Percentiles rank a stretch among this genome's conserved stretches.
phyloP scores from a whole-genome alignment of 1,140 invertebrate genomes.

The Probaryconus sp. region DNA sequence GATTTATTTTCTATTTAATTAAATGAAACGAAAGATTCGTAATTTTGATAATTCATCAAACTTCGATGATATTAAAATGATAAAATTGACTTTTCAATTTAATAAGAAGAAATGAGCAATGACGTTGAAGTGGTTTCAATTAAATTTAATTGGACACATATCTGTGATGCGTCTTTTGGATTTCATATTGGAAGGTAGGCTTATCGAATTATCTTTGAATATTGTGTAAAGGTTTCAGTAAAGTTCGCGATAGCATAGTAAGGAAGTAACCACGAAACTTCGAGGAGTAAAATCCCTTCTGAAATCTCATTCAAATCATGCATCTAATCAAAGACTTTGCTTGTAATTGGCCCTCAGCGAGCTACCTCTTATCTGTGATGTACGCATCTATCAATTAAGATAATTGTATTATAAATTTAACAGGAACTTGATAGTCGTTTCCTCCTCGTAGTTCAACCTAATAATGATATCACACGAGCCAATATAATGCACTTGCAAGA shows the following conservation, averaged over 20 bases:
- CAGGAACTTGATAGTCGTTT: slow-evolving; percentile 32
- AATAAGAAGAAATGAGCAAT: no score
- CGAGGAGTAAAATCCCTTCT: slow-evolving; percentile 11
- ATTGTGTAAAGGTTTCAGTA: slow-evolving; percentile 8
- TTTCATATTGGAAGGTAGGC: not conserved
- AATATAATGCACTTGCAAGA: no score
- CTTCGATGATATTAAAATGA: no score
- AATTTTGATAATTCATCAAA: no score
- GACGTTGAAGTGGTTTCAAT: no score
- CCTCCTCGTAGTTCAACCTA: no score
- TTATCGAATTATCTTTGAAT: slow-evolving; percentile 5
- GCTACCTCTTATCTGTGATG: slow-evolving; percentile 47
- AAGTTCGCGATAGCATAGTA: slow-evolving; percentile 16
- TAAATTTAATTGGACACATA: no score
- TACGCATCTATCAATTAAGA: slow-evolving; percentile 50
- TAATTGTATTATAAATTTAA: slow-evolving; percentile 56
- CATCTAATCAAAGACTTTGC: slow-evolving; percentile 36
- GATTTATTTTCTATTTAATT: no score
- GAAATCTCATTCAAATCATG: slow-evolving; percentile 48
- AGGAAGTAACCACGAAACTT: slow-evolving; percentile 31
- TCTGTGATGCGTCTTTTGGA: no score
- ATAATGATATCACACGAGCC: slow-evolving; percentile 35
- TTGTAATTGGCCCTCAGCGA: slow-evolving; percentile 34
- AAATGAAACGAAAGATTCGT: no score
- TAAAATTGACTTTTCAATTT: no score